Evolutionary conservation across 2,797 vertebrate genomes (phyloP), one percentile per base, ranked within the genome.

Genomic region (Macroramphosus scolopax): DNA sequence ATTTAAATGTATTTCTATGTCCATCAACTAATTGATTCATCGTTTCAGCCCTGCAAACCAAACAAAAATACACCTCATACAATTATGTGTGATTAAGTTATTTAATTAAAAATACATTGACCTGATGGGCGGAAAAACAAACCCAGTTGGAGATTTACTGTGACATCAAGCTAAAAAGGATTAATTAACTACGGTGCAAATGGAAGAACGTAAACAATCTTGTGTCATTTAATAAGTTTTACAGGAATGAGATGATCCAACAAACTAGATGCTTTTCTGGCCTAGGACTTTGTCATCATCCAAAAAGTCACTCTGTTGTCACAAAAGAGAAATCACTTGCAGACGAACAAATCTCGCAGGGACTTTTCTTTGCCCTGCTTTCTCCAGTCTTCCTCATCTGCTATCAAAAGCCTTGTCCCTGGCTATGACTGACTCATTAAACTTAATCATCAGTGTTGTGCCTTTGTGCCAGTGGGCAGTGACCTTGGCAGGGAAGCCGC

Each of bases 401-500:
- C 95, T 93, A 22, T 97, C 96, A 72, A 98, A 38, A 15, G 93
- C 88, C 70, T 94, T 94, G 60, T 97, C 95, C 0, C 95, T 85
- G 12, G 91, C 87, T 6, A 98, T 94, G 20, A 97, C 95, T 0
- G 92, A 91, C 67, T 96, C 94, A 1, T 95, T 94, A 5, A 98
- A 98, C 81, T 96, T 96, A 56, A 98, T 98, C 95, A 97, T 97
- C 18, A 98, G 92, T 0, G 95, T 97, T 78, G 95, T 97, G 42
- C 96, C 94, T 77, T 98, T 98, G 89, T 98, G 95, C 96, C 95
- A 97, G 80, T 97, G 96, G 0, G 93, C 94, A 0, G 94, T 98
- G 52, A 95, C 96, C 67, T 95, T 95, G 61, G 96, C 95, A 0
- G 96, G 92, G 82, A 98, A 97, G 42, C 95, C 95, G 1, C 92